Percentiles rank a stretch among this genome's conserved stretches.
These are phyloP conservation scores for Martes flavigula DNA, from an alignment of 2,797 vertebrate genomes.

Conservation along the genomic window DNA sequence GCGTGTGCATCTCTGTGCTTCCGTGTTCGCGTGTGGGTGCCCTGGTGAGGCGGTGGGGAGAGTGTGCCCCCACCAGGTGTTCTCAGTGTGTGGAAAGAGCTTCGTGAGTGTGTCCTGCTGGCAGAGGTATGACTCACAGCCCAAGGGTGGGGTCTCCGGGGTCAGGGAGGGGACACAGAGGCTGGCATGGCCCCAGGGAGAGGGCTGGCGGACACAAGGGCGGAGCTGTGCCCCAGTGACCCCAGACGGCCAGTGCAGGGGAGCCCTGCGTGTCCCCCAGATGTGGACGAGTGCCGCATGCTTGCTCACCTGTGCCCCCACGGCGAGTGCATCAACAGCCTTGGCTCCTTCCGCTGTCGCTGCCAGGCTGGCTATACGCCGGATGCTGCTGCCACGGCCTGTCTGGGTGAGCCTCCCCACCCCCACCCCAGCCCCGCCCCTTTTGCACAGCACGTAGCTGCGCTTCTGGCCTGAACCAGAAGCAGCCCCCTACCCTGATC, in stretches of 20 bases:
- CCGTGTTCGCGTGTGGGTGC: background rate
- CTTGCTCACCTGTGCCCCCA: constrained; percentile 92
- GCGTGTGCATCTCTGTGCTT: background rate
- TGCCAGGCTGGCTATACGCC: constrained; percentile 91
- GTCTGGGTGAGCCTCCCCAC: constrained; percentile 86
- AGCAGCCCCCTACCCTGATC: background rate
- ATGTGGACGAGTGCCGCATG: constrained; percentile 94
- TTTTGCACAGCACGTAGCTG: fast-evolving
- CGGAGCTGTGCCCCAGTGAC: background rate
- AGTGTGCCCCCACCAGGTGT: too few species aligned
- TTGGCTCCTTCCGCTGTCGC: constrained; percentile 95
- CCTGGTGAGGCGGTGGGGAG: background rate
- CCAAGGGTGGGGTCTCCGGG: too few species aligned
- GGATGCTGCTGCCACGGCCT: constrained; percentile 90
- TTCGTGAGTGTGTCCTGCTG: background rate
- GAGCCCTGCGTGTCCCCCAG: constrained; percentile 77
- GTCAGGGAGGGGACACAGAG: background rate
- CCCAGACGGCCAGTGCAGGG: fast-evolving
- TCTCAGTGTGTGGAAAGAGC: background rate
- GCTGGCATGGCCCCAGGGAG: background rate
- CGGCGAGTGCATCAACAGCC: constrained; percentile 93
- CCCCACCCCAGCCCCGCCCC: fast-evolving
- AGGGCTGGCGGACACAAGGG: background rate
- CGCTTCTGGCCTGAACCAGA: background rate
- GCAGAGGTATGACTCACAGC: background rate